phyloP scores from a whole-genome alignment of 1,140 invertebrate genomes.

The Zaprionus africanus region DNA sequence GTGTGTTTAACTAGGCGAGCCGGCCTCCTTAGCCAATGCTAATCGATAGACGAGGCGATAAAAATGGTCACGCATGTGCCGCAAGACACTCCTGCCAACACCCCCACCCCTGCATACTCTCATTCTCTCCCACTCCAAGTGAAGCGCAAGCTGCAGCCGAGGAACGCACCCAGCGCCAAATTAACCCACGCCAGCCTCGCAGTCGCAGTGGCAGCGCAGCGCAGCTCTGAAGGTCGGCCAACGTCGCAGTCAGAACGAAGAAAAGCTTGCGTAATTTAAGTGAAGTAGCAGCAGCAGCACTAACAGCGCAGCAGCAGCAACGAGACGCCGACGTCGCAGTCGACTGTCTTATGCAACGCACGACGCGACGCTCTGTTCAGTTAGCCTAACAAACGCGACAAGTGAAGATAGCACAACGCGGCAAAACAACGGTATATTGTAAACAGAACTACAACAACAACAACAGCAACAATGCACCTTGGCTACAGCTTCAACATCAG shows the following conservation, averaged over 20 bases:
- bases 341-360: conserved; percentile 75
- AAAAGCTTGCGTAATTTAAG: conserved; percentile 64
- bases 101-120: conserved; percentile 12
- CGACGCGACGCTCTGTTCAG: conserved; percentile 62
- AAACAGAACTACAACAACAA: conserved; percentile 22
- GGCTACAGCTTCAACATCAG: conserved; percentile 18
- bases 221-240: conserved; percentile 39
- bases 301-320: conserved; percentile 21
- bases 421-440: conserved; percentile 38
- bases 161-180: conserved; percentile 17
- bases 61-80: conserved; percentile 73
- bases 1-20: conserved; percentile 29
- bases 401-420: conserved; percentile 71
- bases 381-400: conserved; percentile 69
- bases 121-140: not conserved
- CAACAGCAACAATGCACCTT: conserved; percentile 23
- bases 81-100: conserved; percentile 57
- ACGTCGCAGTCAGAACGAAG: conserved; percentile 34
- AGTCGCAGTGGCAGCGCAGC: not conserved
- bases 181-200: conserved; percentile 8
- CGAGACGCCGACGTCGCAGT: conserved; percentile 27
- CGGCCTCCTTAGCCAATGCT: conserved; percentile 44
- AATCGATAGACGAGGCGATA: conserved; percentile 45
- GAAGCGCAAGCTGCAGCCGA: conserved; percentile 19
- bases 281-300: conserved; percentile 24